phyloP scores from a whole-genome alignment of 2,888 invertebrate genomes.

The Trissolcus brochymenae region DNA sequence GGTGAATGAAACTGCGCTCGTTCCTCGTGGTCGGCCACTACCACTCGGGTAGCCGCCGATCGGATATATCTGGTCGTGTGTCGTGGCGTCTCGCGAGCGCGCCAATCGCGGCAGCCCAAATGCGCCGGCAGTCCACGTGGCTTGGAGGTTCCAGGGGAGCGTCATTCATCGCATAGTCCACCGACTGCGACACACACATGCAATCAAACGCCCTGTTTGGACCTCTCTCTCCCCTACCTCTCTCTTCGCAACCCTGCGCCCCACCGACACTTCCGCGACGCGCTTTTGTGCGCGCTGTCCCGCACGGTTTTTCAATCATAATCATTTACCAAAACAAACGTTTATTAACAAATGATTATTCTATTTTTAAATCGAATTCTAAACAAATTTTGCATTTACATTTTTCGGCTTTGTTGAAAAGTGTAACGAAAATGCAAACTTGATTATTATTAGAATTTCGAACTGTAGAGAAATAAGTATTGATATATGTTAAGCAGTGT shows the following conservation, averaged over 20 bases:
- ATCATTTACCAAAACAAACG: too few relatives aligned
- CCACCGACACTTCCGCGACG: constrained; percentile 6
- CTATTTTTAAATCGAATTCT: background rate
- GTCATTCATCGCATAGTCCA: constrained; percentile 30
- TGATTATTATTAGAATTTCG: too few relatives aligned
- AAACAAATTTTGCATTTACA: background rate
- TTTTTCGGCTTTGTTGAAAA: too few relatives aligned
- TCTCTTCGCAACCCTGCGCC: background rate
- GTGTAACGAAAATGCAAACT: too few relatives aligned
- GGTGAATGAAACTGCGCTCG: constrained; percentile 58
- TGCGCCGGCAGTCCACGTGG: constrained; percentile 40
- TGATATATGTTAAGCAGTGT: too few relatives aligned
- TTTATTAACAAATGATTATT: too few relatives aligned
- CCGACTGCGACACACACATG: constrained; percentile 8
- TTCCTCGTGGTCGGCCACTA: constrained; percentile 53
- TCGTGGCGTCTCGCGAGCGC: constrained; percentile 33
- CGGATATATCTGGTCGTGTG: constrained; percentile 42
- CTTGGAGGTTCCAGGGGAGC: constrained; percentile 39
- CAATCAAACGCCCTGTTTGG: background rate
- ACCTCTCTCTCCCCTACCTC: background rate
- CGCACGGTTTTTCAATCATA: background rate
- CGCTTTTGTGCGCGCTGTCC: constrained; percentile 5
- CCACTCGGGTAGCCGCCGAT: constrained; percentile 46
- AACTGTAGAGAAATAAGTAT: too few relatives aligned
- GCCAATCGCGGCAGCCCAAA: constrained; percentile 37